Conservation (phyloP, 2,113 vertebrate genomes). For the human region GRCh38 chr2:87324001-87324500, state of each 20-base stretch:
- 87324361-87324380: not conserved
- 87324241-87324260: not conserved
- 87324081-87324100: not conserved
- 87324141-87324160: not conserved
- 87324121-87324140: not conserved
- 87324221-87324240: not conserved
- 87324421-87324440: constrained; percentile 44
- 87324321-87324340: not conserved
- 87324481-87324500: not conserved
- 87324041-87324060: not conserved
- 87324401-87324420: constrained; percentile 37
- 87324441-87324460: constrained; percentile 4
- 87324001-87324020: not conserved
- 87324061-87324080: not conserved
- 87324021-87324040: not conserved
- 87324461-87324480: constrained; percentile 2
- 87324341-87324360: constrained; percentile 41
- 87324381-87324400: constrained; percentile 37
- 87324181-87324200: not conserved
- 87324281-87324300: not conserved
- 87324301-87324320: constrained; percentile 27
- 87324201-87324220: not conserved
- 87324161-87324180: not conserved
- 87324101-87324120: not conserved
- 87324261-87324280: constrained; percentile 27